phyloP scores from a whole-genome alignment of 2,888 invertebrate species.

The Brachyptera risi region DNA sequence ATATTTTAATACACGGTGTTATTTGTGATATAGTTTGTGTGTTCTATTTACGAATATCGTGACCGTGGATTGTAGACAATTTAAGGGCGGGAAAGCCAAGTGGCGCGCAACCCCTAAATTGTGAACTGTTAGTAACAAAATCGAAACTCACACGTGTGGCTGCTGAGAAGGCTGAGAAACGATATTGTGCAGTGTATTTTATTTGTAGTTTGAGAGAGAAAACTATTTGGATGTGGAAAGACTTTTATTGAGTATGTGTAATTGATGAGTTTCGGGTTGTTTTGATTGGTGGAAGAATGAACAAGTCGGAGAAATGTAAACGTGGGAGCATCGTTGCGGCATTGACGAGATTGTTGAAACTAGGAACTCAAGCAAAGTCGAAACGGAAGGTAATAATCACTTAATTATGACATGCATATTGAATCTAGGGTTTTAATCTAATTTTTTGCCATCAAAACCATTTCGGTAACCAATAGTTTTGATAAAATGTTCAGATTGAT shows the following conservation, averaged over 20 bases:
- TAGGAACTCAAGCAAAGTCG: slow-evolving; percentile 29
- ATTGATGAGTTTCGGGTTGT: not conserved
- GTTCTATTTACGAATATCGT: not conserved
- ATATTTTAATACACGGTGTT: not conserved
- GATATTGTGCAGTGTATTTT: not conserved
- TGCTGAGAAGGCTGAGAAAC: too few species aligned
- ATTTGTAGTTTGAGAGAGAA: not conserved
- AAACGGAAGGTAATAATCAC: slow-evolving; percentile 30
- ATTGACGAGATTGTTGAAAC: slow-evolving; percentile 29
- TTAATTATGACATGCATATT: too few species aligned
- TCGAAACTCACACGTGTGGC: slow-evolving; percentile 14
- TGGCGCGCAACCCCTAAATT: too few species aligned
- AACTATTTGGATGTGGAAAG: not conserved
- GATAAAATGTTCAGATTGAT: too few species aligned
- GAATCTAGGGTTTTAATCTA: too few species aligned
- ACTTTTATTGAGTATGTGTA: not conserved
- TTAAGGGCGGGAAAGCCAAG: not conserved
- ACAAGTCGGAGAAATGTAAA: slow-evolving; percentile 27
- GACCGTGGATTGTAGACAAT: not conserved
- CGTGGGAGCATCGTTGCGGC: slow-evolving; percentile 29
- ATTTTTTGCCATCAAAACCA: too few species aligned
- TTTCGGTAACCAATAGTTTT: too few species aligned
- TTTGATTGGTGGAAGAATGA: slow-evolving; percentile 1
- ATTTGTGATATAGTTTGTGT: not conserved
- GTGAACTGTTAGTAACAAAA: slow-evolving; percentile 8